Conservation (phyloP, 1,140 invertebrate species). For the Calephelis virginiensis region DNA sequence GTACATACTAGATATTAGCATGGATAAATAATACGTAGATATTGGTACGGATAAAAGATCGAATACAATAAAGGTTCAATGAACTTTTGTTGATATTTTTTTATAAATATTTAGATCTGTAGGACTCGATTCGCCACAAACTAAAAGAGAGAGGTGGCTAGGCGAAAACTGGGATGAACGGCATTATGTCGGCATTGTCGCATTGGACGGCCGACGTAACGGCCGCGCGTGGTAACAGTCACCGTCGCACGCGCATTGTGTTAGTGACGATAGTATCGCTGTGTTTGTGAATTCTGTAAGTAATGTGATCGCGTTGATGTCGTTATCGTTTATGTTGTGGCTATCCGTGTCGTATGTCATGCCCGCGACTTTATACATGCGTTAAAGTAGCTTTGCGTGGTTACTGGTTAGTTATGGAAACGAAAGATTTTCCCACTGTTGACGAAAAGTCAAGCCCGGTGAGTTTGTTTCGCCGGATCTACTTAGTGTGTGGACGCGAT, state of each 20-base stretch:
- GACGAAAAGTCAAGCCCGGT: too few relatives aligned
- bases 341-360: slow-evolving; percentile 2
- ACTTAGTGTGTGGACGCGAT: too few relatives aligned
- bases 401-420: too few relatives aligned
- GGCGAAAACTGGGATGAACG: slow-evolving; percentile 54
- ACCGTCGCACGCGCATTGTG: slow-evolving; percentile 39
- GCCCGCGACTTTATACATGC: too few relatives aligned
- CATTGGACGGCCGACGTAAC: slow-evolving; percentile 57
- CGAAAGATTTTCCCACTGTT: too few relatives aligned
- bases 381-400: too few relatives aligned
- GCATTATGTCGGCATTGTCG: slow-evolving; percentile 65
- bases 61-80: neutral
- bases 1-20: too few relatives aligned
- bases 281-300: slow-evolving; percentile 41
- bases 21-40: too few relatives aligned
- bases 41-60: too few relatives aligned
- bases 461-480: too few relatives aligned
- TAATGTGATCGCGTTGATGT: slow-evolving; percentile 38
- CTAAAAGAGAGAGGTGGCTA: slow-evolving; percentile 74
- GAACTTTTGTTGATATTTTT: neutral
- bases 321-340: slow-evolving; percentile 41
- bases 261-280: slow-evolving; percentile 36
- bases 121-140: slow-evolving; percentile 35
- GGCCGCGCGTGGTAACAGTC: slow-evolving; percentile 47
- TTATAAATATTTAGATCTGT: slow-evolving; percentile 15